These are phyloP conservation scores for Dione juno DNA, from an alignment of 2,888 invertebrate genomes.

Conservation along the genomic window DNA sequence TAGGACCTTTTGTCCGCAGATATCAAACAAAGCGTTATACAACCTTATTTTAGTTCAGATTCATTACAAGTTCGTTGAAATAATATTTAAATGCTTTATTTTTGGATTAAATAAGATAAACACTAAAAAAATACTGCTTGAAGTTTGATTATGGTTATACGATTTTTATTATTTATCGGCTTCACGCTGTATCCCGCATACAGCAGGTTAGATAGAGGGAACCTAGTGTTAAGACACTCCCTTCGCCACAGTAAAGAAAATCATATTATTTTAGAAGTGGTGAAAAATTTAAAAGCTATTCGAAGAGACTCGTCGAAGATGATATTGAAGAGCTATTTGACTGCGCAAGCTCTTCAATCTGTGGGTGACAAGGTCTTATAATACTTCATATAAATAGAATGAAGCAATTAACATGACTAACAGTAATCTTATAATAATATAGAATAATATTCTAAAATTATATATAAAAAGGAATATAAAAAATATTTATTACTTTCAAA, in stretches of 20 bases:
- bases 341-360: conserved; percentile 10
- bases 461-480: too few species aligned
- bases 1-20: conserved; percentile 19
- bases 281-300: not conserved
- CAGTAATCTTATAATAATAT: not conserved
- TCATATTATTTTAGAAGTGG: not conserved
- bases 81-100: too few species aligned
- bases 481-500: too few species aligned
- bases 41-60: not conserved
- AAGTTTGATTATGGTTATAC: too few species aligned
- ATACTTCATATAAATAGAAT: not conserved
- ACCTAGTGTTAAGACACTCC: not conserved
- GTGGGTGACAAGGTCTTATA: not conserved
- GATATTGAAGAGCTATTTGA: not conserved
- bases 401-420: not conserved
- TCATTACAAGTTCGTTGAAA: too few species aligned
- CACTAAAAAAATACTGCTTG: too few species aligned
- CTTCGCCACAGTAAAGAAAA: too few species aligned
- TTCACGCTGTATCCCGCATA: too few species aligned
- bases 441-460: not conserved
- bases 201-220: too few species aligned
- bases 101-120: too few species aligned
- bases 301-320: not conserved
- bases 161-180: too few species aligned
- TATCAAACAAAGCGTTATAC: conserved; percentile 12